Percentiles rank a stretch among this genome's conserved stretches.
Evolutionary conservation across 2,888 invertebrate genomes (phyloP).

Genomic region (Meliscaeva auricollis): DNA sequence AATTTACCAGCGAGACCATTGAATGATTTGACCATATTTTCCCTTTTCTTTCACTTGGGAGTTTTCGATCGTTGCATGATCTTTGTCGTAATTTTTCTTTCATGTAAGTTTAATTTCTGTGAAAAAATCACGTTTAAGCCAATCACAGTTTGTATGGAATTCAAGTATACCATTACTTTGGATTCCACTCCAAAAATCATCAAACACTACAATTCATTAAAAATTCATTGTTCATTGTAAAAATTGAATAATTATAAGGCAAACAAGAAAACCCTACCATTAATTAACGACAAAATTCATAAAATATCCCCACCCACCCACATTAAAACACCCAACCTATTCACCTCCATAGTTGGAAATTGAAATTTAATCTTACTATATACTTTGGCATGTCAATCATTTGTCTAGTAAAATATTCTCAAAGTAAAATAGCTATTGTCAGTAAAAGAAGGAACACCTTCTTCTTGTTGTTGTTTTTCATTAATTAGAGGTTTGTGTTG

Average conservation of each 20-base stretch:
- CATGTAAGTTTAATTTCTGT: too few relatives aligned
- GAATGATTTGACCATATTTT: too few relatives aligned
- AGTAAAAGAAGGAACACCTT: slow-evolving; percentile 16
- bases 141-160: too few relatives aligned
- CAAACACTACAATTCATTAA: neutral
- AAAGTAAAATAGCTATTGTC: neutral
- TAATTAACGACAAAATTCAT: too few relatives aligned
- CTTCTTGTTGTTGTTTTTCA: neutral
- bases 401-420: slow-evolving; percentile 11
- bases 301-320: neutral
- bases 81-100: too few relatives aligned
- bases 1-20: too few relatives aligned
- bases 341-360: neutral
- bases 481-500: slow-evolving; percentile 21
- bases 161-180: too few relatives aligned
- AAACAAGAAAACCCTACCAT: neutral
- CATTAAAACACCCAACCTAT: neutral
- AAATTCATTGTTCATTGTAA: neutral
- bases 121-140: too few relatives aligned
- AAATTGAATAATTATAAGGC: neutral
- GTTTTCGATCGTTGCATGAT: too few relatives aligned
- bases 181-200: too few relatives aligned
- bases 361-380: slow-evolving; percentile 14
- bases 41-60: too few relatives aligned
- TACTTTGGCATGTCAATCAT: slow-evolving; percentile 17